Evolutionary conservation across 2,797 vertebrate species (phyloP).

Genomic region (Hafferia zeledoni): DNA sequence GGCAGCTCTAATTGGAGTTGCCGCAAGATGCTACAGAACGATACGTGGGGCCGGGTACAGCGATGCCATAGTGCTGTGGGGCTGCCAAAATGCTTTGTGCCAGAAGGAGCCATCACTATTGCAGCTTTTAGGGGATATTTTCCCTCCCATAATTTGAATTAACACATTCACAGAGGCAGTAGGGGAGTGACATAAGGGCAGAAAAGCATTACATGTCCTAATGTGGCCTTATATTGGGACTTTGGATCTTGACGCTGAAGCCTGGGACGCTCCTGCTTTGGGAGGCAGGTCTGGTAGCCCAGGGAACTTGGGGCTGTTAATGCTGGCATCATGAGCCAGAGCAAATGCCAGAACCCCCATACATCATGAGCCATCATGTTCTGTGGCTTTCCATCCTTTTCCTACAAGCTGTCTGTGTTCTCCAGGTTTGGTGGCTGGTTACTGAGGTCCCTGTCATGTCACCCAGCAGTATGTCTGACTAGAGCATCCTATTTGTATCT

Average conservation of each 20-base stretch:
- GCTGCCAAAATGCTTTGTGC: not conserved
- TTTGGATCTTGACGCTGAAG: not conserved
- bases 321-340: not conserved
- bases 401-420: not conserved
- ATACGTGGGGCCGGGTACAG: not conserved
- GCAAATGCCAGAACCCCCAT: not conserved
- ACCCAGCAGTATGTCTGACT: fast-evolving
- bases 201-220: not conserved
- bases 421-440: not conserved
- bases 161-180: not conserved
- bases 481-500: not conserved
- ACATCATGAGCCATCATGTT: not conserved
- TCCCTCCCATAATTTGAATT: not conserved
- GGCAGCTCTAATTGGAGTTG: conserved; percentile 25
- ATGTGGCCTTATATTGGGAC: not conserved
- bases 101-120: not conserved
- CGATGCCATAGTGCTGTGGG: fast-evolving
- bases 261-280: not conserved
- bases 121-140: not conserved
- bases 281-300: not conserved
- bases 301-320: not conserved
- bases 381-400: not conserved
- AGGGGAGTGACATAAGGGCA: not conserved
- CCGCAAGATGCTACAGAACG: fast-evolving
- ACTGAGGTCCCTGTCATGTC: not conserved